Base-by-base conservation (phyloP, 1,140 invertebrate genomes). In the Bombus balteatus region DNA sequence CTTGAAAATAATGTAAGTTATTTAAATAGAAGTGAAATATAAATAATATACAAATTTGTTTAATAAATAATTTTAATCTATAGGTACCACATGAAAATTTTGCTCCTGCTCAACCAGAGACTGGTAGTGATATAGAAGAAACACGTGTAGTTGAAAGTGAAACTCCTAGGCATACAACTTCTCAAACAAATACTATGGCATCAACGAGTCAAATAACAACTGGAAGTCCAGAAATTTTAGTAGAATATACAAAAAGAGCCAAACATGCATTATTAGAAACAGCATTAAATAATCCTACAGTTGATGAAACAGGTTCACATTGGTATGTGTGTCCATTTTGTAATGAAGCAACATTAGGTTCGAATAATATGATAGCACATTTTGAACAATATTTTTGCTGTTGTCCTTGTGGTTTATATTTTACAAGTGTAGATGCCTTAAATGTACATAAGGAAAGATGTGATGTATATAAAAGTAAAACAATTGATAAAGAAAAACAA, bases 261-360 rank as follows among this genome's bases (percentile, higher is more conserved):
- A 95, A 95, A 76, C 43, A 92, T 47, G 81, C 90, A n/a, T 88
- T 95, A 65, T 78, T 95, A 25, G 91, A 94, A 72, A 92, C 89
- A 22, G 82, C 91, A 34, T 73, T 95, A 12, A 93, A 85, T 74
- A 95, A 94, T 91, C 93, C 94, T 13, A 94, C 94, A 0, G 86
- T 94, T 4, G 94, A 95, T 37, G 93, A 94, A n/a, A 92, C 93
- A 41, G 93, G 93, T 34, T 85, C 91, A 0, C 91, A 92, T 68
- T 95, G 95, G 95, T 95, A 93, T 34, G 91, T 95, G 74, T 96
- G 96, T 92, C 95, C 95, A 41, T 95, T 96, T 76, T 96, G 96
- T 90, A 95, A 95, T 34, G 96, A 96, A 90, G 93, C 95, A 22
- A 94, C 94, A 47, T 92, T 94, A 25, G 94, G 96, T 34, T 93